A percentile compares a stretch with the other conserved stretches of the same genome.
Conservation (phyloP, 2,888 invertebrate species). For the Iphiclides podalirius region DNA sequence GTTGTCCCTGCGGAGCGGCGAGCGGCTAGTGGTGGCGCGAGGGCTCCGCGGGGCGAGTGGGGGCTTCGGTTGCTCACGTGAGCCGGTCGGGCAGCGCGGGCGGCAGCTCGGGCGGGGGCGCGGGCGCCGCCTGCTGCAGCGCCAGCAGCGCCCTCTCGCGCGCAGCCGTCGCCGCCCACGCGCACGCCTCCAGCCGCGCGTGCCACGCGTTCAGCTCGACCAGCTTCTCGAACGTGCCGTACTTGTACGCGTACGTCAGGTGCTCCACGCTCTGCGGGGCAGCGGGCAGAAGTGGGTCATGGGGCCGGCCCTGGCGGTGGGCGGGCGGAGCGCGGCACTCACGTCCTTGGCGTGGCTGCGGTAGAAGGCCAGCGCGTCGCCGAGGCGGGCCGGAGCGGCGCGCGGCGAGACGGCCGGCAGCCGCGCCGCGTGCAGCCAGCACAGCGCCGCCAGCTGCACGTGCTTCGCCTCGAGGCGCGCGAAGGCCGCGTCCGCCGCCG, state of each 20-base stretch:
- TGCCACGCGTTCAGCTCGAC: conserved; percentile 93
- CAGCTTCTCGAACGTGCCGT: conserved; percentile 95
- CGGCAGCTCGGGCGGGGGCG: conserved; percentile 39
- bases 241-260: conserved; percentile 95
- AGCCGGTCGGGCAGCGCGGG: conserved; percentile 38
- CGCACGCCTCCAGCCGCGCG: conserved; percentile 88
- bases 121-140: conserved; percentile 66
- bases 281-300: background rate
- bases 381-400: conserved; percentile 84
- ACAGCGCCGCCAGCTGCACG: conserved; percentile 94
- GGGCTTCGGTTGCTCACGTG: conserved; percentile 27
- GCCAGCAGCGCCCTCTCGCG: conserved; percentile 86
- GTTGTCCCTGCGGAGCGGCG: conserved; percentile 81
- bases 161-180: conserved; percentile 85
- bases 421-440: conserved; percentile 89
- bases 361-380: conserved; percentile 91
- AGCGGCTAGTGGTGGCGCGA: background rate
- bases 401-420: conserved; percentile 86
- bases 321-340: conserved; percentile 45
- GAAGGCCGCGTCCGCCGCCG: conserved; percentile 86
- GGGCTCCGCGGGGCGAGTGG: background rate
- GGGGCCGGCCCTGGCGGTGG: background rate
- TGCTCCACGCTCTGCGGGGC: conserved; percentile 91
- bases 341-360: conserved; percentile 94
- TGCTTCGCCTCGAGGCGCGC: conserved; percentile 94